Percentiles rank a stretch among this genome's conserved stretches.
phyloP scores from a whole-genome alignment of 2,888 invertebrate species.

The Ecliptopera silaceata region DNA sequence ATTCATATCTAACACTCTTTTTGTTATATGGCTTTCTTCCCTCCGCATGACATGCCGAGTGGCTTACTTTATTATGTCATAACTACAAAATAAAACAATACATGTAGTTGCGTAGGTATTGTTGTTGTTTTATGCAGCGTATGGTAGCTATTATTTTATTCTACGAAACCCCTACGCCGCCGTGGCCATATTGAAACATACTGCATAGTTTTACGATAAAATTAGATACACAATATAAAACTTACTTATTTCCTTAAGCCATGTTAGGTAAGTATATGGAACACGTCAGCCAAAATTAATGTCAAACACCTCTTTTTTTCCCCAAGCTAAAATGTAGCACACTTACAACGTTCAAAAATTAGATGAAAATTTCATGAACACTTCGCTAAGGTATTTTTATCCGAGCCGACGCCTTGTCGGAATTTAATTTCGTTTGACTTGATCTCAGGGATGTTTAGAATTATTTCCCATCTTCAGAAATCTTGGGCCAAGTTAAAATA shows the following conservation, averaged over 20 bases:
- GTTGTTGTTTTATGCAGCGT: too few species aligned
- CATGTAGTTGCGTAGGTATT: too few species aligned
- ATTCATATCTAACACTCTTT: too few species aligned
- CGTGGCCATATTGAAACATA: too few species aligned
- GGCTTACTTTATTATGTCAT: too few species aligned
- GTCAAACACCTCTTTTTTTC: not conserved
- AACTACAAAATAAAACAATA: too few species aligned
- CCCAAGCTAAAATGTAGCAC: not conserved
- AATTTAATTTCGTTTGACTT: slow-evolving; percentile 55
- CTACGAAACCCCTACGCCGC: too few species aligned
- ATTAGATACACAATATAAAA: too few species aligned
- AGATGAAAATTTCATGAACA: slow-evolving; percentile 45
- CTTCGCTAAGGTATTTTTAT: slow-evolving; percentile 43
- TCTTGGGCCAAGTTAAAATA: slow-evolving; percentile 32
- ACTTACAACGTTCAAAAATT: slow-evolving; percentile 39
- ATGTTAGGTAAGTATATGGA: not conserved
- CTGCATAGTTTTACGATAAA: too few species aligned
- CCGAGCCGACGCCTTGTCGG: slow-evolving; percentile 39
- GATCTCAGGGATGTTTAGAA: slow-evolving; percentile 53
- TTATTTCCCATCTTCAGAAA: slow-evolving; percentile 45
- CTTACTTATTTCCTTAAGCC: not conserved
- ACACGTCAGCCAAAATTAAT: not conserved
- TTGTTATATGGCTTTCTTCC: too few species aligned
- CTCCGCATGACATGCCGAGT: too few species aligned
- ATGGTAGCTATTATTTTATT: too few species aligned